Conservation (phyloP, 2,797 vertebrate species). For the Melanotaenia parkinsoni region DNA sequence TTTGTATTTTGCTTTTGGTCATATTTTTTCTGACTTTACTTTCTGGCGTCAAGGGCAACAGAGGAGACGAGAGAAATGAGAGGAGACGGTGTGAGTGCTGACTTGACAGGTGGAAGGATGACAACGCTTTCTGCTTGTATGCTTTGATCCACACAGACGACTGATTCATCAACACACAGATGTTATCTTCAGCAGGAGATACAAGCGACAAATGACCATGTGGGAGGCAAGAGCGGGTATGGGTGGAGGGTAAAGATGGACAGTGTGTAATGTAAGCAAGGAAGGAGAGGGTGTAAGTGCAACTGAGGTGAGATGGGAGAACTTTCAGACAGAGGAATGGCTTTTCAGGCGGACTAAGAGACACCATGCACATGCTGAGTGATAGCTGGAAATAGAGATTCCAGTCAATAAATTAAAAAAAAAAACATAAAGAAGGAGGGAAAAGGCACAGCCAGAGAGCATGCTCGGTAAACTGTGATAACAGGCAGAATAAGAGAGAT, state of each 20-base stretch:
- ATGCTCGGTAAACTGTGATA: conserved; percentile 52
- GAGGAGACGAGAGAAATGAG: conserved; percentile 30
- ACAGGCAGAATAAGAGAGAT: conserved; percentile 50
- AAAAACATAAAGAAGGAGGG: neutral
- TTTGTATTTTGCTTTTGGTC: conserved; percentile 19
- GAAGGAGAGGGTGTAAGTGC: neutral
- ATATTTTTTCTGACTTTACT: conserved; percentile 21
- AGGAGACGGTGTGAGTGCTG: conserved; percentile 33
- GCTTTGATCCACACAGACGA: conserved; percentile 55
- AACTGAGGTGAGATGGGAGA: conserved; percentile 16
- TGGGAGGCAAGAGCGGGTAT: neutral
- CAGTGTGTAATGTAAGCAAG: neutral
- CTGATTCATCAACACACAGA: conserved; percentile 64
- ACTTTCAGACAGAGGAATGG: conserved; percentile 19
- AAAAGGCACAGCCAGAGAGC: conserved; percentile 2
- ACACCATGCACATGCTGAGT: conserved; percentile 14
- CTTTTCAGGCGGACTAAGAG: neutral
- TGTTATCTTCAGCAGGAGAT: conserved; percentile 58
- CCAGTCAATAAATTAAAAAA: neutral
- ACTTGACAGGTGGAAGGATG: conserved; percentile 62
- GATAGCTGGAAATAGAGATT: conserved; percentile 20
- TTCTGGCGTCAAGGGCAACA: conserved; percentile 44
- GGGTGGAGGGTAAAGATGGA: conserved; percentile 8
- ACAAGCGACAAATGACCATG: conserved; percentile 57
- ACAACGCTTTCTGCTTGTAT: conserved; percentile 37